Percentiles rank a stretch among this genome's conserved stretches.
Conservation (phyloP, 2,797 vertebrate genomes). For the Babyrousa celebensis region DNA sequence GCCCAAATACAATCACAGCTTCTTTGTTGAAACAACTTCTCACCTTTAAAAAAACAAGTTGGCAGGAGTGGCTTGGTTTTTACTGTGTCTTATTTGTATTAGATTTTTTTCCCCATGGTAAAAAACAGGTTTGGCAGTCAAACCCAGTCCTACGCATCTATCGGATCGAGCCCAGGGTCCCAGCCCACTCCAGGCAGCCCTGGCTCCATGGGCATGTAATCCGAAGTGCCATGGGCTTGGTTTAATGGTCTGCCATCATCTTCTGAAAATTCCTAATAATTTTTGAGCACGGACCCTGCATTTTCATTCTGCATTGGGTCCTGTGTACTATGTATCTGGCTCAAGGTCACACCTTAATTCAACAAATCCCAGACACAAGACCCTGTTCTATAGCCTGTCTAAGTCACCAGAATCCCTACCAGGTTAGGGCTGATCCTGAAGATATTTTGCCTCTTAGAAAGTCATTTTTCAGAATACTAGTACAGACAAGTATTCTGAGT, state of each 20-base stretch:
- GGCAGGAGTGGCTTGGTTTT: background rate
- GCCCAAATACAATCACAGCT: slow-evolving; percentile 45
- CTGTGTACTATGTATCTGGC: background rate
- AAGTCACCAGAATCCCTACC: background rate
- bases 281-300: background rate
- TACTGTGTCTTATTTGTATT: slow-evolving; percentile 61
- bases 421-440: background rate
- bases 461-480: background rate
- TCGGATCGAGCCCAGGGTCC: background rate
- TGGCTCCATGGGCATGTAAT: background rate
- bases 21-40: slow-evolving; percentile 71
- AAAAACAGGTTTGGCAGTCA: background rate
- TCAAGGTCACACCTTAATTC: background rate
- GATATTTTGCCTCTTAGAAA: background rate
- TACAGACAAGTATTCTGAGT: background rate
- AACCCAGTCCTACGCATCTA: background rate
- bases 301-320: background rate
- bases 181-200: background rate
- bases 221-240: background rate
- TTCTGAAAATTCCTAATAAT: background rate
- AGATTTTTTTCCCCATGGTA: background rate
- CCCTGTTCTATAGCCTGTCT: background rate
- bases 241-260: background rate
- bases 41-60: slow-evolving; percentile 73
- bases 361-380: background rate